Conservation (phyloP, 1,140 invertebrate species). For the Lineus longissimus region DNA sequence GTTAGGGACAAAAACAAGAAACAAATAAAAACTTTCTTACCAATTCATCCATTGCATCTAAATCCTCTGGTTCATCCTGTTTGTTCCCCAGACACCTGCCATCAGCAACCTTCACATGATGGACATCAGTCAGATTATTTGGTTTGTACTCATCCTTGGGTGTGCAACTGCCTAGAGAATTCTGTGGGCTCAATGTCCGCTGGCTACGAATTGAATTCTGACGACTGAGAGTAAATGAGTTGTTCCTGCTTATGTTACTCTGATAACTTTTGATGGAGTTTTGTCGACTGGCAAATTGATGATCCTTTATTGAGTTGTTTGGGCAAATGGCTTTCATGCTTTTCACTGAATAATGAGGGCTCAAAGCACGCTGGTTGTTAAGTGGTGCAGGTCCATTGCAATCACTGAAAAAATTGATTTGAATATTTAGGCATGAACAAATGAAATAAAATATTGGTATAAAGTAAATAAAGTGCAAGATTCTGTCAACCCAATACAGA, state of each 20-base stretch:
- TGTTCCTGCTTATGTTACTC: slow-evolving; percentile 32
- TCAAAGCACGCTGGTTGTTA: slow-evolving; percentile 53
- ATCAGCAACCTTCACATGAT: slow-evolving; percentile 18
- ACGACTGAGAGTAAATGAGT: slow-evolving; percentile 44
- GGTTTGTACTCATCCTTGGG: slow-evolving; percentile 50
- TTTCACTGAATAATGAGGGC: slow-evolving; percentile 52
- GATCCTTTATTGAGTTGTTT: slow-evolving; percentile 65
- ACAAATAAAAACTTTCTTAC: slow-evolving; percentile 21
- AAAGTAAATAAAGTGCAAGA: no score
- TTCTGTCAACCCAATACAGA: no score
- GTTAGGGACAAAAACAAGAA: no score
- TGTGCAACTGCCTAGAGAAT: slow-evolving; percentile 29
- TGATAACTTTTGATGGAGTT: slow-evolving; percentile 44
- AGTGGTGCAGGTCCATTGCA: slow-evolving; percentile 65
- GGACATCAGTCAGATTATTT: slow-evolving; percentile 44
- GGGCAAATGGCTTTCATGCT: slow-evolving; percentile 59
- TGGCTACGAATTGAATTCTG: slow-evolving; percentile 49
- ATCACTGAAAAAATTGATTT: slow-evolving; percentile 56
- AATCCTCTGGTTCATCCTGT: slow-evolving; percentile 34
- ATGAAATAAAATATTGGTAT: no score
- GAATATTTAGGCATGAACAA: slow-evolving; percentile 5
- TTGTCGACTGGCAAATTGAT: slow-evolving; percentile 40
- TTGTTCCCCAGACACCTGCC: slow-evolving; percentile 19
- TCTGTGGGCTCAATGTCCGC: slow-evolving; percentile 35
- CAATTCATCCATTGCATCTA: slow-evolving; percentile 54